A percentile compares a stretch with the other conserved stretches of the same genome.
These are phyloP conservation scores for Drosophila trichaetosa DNA, from an alignment of 2,888 invertebrate species.

Conservation along the genomic window DNA sequence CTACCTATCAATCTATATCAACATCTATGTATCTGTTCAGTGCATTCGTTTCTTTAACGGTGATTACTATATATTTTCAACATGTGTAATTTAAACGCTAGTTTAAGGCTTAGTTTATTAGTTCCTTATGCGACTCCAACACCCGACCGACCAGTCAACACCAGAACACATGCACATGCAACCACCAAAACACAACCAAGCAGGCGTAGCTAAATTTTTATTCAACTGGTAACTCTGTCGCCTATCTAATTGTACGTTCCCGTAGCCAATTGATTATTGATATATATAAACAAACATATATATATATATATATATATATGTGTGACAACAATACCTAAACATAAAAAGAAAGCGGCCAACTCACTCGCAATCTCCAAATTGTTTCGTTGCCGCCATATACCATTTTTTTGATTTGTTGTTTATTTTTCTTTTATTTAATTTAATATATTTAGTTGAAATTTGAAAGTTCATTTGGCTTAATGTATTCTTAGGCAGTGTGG, in stretches of 20 bases:
- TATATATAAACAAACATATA: constrained; percentile 27
- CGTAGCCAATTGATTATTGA: constrained; percentile 76
- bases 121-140: constrained; percentile 58
- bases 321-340: constrained; percentile 49
- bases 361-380: constrained; percentile 29
- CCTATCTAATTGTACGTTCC: constrained; percentile 64
- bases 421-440: constrained; percentile 23
- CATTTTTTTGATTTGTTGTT: constrained; percentile 5
- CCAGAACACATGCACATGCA: constrained; percentile 29
- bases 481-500: constrained; percentile 58
- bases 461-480: constrained; percentile 40
- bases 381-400: constrained; percentile 36
- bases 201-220: constrained; percentile 52
- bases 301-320: constrained; percentile 13
- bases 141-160: constrained; percentile 26
- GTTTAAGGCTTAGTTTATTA: constrained; percentile 70
- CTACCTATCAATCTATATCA: constrained; percentile 27
- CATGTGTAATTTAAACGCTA: constrained; percentile 65
- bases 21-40: constrained; percentile 39
- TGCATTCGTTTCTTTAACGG: constrained; percentile 50
- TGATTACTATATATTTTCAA: constrained; percentile 48
- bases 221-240: constrained; percentile 49
- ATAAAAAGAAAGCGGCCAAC: constrained; percentile 27
- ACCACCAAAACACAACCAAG: constrained; percentile 32
- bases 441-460: constrained; percentile 45